Base-by-base conservation (phyloP, 2,797 vertebrate genomes). In the Adrianichthys oophorus region DNA sequence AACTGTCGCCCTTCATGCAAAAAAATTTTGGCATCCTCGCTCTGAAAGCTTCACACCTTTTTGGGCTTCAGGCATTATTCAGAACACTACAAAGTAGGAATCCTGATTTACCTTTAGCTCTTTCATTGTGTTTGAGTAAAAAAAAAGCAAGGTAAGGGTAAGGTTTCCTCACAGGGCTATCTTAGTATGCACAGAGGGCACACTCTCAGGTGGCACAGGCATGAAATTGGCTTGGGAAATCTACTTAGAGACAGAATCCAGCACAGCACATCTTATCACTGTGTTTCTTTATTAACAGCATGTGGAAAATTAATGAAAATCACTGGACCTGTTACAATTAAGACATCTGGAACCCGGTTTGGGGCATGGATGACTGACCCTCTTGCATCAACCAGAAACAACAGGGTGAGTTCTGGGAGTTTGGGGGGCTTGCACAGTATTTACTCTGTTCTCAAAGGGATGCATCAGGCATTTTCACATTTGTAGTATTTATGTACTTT, bases 281-380 rank as follows among this genome's bases (percentile, higher is more conserved):
- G 76, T 85, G 45, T 88, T 93, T 91, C 79, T 92, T 81, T 93
- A 53, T 91, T 95, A 94, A 86, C 92, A 98, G 97, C 97, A 5
- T 99, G 98, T 79, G 98, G 97, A 23, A 98, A 97, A 90, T 63
- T 99, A 93, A 99, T 99, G 98, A 98, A 98, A 93, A 98, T 98
- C 92, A 95, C 94, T 75, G 96, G 95, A 77, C 96, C 97, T 37
- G 83, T 92, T 80, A 98, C 97, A 78, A 91, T 99, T 86, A 99
- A 99, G 93, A 98, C 93, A 74, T 99, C 97, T 44, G 97, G 98
- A 89, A 98, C 95, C n/a, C 92, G 97, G 58, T 99, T 98, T 83
- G 98, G 97, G 43, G 96, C 98, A 75, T 99, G 98, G 98, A 98
- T 98, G 97, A 98, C 95, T 26, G 97, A 99, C 79, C 96, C 96